Evolutionary conservation across 2,888 invertebrate species (phyloP).

Genomic region (Euclidia mi): DNA sequence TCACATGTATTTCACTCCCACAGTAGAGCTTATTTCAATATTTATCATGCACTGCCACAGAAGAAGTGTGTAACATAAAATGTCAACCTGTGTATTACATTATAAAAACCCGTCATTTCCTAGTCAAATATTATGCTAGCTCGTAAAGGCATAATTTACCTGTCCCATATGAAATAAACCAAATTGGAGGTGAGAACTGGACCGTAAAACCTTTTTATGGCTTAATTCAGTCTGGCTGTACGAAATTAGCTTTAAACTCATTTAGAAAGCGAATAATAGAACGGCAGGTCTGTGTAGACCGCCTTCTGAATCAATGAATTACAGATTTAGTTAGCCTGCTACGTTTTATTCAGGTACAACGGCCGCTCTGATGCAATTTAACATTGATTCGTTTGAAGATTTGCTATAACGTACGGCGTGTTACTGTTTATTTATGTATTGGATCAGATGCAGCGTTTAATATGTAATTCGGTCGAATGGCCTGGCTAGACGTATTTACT

Average conservation of each 20-base stretch:
- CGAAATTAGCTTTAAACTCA: slow-evolving; percentile 59
- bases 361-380: slow-evolving; percentile 40
- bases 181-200: slow-evolving; percentile 64
- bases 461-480: background rate
- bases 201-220: slow-evolving; percentile 68
- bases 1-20: background rate
- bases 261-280: slow-evolving; percentile 42
- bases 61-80: slow-evolving; percentile 38
- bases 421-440: slow-evolving; percentile 32
- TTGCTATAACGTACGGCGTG: slow-evolving; percentile 36
- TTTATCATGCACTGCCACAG: slow-evolving; percentile 28
- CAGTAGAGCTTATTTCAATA: slow-evolving; percentile 26
- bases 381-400: slow-evolving; percentile 42
- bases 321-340: slow-evolving; percentile 53
- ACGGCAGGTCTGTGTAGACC: slow-evolving; percentile 23
- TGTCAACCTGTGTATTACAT: slow-evolving; percentile 43
- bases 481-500: background rate
- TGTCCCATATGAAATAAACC: slow-evolving; percentile 64
- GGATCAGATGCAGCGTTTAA: slow-evolving; percentile 9
- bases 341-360: slow-evolving; percentile 45
- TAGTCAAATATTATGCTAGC: slow-evolving; percentile 61
- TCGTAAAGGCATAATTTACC: slow-evolving; percentile 59
- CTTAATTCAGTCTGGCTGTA: slow-evolving; percentile 54
- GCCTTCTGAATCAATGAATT: slow-evolving; percentile 54
- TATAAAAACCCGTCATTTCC: slow-evolving; percentile 49